Base-by-base conservation (phyloP, 2,888 invertebrate genomes). In the Drosophila robusta region DNA sequence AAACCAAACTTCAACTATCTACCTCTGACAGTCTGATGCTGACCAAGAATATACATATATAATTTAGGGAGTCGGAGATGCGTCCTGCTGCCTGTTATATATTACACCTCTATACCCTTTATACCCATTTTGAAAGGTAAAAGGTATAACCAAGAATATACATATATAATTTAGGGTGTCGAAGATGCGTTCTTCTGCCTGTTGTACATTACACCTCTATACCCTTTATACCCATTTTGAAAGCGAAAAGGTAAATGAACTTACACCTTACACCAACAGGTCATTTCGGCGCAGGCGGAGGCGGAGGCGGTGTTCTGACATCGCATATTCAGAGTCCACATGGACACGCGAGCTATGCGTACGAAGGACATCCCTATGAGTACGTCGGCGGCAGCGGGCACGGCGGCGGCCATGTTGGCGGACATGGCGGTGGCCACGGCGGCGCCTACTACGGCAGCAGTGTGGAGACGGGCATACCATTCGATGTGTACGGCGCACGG, bases 401-500 rank as follows among this genome's bases (percentile, higher is more conserved):
- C 2, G 55, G 66, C 1, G 54, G 58, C 4, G 49, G 18, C 18
- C 18, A 18, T 18, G 18, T 18, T 18, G 18, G 52, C 3, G 94
- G 92, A 4, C 94, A 92, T 14, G 82, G 77, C 14, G 77, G 74
- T 39, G 89, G 89, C 63, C 87, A 84, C 12, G 80, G 80, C 22
- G 70, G 83, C 11, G 79, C 79, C 26, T 70, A 82, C 11, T 78
- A 78, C 14, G 68, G 83, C 36, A 78, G 73, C 24, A 85, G 84
- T 42, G 80, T 66, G 3, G 91, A 89, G 46, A 24, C 80, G 6
- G 84, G 78, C 8, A 76, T 91, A 50, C 91, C 91, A 4, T 89
- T 91, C 45, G 92, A 91, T 72, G 78, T 92, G 0, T 91, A 91
- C 55, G 90, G 87, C 46, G n/a, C 67, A 11, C 78, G 84, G 7